Conservation (phyloP, 1,140 invertebrate species). For the Stegodyphus mimosarum region DNA sequence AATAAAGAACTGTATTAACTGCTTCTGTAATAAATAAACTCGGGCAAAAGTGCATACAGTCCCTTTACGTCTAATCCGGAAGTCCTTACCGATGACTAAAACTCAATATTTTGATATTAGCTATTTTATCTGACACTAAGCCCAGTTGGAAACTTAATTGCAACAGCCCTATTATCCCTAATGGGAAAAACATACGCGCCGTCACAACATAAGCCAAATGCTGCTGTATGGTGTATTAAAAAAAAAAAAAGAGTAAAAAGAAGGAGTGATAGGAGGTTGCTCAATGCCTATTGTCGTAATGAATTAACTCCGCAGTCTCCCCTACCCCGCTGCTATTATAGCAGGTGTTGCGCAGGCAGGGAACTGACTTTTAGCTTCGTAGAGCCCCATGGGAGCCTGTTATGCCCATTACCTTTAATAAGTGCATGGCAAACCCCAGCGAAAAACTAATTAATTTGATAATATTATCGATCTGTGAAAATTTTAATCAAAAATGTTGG, state of each 20-base stretch:
- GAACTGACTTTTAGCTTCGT: constrained; percentile 13
- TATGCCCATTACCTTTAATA: constrained; percentile 52
- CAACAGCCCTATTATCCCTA: constrained; percentile 16
- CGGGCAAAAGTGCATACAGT: too few relatives aligned
- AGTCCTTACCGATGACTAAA: constrained; percentile 15
- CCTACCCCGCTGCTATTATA: constrained; percentile 6
- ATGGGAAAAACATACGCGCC: constrained; percentile 24
- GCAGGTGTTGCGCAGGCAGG: constrained; percentile 30
- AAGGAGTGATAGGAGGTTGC: constrained; percentile 21
- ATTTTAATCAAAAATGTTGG: constrained; percentile 9
- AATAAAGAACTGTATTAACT: too few relatives aligned
- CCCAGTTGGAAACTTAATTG: constrained; percentile 28
- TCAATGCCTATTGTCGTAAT: constrained; percentile 49
- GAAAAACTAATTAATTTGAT: constrained; percentile 60
- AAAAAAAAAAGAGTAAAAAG: not conserved
- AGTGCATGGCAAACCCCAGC: constrained; percentile 52
- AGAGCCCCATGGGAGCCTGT: constrained; percentile 42
- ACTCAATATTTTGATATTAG: constrained; percentile 29
- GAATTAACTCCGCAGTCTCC: constrained; percentile 28
- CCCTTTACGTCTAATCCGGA: too few relatives aligned
- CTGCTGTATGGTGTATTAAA: constrained; percentile 6
- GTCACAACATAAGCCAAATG: not conserved
- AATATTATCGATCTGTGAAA: constrained; percentile 33
- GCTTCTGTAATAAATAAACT: too few relatives aligned
- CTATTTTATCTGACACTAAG: constrained; percentile 34